Conservation (phyloP, 2,797 vertebrate genomes). For the Paratrypauchen microcephalus region DNA sequence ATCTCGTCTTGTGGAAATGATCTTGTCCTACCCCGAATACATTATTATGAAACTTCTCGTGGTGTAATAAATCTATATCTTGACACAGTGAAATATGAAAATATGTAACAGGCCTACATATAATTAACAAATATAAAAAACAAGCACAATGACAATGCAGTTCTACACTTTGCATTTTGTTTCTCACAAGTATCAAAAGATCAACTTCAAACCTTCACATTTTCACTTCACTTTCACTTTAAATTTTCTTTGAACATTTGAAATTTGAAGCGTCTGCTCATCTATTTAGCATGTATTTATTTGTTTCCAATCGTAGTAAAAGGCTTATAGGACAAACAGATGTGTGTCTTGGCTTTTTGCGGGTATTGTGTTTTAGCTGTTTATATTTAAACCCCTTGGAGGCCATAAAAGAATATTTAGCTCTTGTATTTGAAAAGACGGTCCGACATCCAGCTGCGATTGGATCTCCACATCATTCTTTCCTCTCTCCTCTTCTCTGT, state of each 20-base stretch:
- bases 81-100: too few species aligned
- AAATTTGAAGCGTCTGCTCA: neutral
- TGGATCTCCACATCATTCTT: conserved; percentile 22
- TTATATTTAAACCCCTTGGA: neutral
- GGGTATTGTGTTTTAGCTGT: neutral
- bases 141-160: neutral
- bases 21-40: too few species aligned
- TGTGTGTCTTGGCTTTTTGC: conserved; percentile 4
- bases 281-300: neutral
- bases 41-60: neutral
- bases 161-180: neutral
- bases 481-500: conserved; percentile 27
- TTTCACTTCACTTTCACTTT: too few species aligned
- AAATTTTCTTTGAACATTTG: neutral
- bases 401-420: conserved; percentile 12
- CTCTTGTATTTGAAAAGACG: neutral
- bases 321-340: neutral
- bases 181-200: neutral
- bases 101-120: neutral
- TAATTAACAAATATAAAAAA: neutral
- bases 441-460: conserved; percentile 6
- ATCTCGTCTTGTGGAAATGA: too few species aligned
- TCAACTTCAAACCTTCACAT: neutral
- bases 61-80: neutral
- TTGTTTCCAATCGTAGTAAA: conserved; percentile 1